These are phyloP conservation scores for Henricia sp. DNA, from an alignment of 53 echinoderm and acorn worm genomes.

Conservation along the genomic window DNA sequence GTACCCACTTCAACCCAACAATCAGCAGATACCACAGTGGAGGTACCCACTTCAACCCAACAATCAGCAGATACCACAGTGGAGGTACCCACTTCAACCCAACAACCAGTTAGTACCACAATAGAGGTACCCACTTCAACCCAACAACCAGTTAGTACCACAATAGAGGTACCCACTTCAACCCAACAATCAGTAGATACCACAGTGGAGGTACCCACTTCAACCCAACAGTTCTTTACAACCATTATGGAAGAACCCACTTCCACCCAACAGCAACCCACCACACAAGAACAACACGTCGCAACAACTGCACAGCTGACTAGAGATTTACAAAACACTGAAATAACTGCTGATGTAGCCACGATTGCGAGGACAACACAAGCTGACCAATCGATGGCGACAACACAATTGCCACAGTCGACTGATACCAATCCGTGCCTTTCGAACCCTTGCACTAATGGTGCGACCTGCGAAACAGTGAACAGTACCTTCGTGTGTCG, in stretches of 20 bases:
- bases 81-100: constrained; percentile 28
- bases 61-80: neutral
- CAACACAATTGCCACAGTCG: neutral
- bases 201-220: neutral
- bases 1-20: constrained; percentile 24
- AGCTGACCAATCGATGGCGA: constrained; percentile 4
- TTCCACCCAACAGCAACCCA: neutral
- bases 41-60: neutral
- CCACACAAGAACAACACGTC: neutral
- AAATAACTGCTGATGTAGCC: no score
- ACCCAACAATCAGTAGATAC: constrained; percentile 2
- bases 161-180: constrained; percentile 3
- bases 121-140: constrained; percentile 3
- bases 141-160: neutral
- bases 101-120: neutral
- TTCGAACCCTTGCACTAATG: constrained; percentile 58
- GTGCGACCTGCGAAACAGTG: constrained; percentile 24
- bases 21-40: neutral
- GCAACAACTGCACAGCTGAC: constrained; percentile 2
- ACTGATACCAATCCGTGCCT: constrained; percentile 24
- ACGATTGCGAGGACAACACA: neutral
- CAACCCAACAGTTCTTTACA: neutral
- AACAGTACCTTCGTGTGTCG: constrained; percentile 54
- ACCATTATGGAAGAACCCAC: neutral
- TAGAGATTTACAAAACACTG: neutral